phyloP scores from a whole-genome alignment of 2,888 invertebrate genomes.

The Hermodice carunculata region DNA sequence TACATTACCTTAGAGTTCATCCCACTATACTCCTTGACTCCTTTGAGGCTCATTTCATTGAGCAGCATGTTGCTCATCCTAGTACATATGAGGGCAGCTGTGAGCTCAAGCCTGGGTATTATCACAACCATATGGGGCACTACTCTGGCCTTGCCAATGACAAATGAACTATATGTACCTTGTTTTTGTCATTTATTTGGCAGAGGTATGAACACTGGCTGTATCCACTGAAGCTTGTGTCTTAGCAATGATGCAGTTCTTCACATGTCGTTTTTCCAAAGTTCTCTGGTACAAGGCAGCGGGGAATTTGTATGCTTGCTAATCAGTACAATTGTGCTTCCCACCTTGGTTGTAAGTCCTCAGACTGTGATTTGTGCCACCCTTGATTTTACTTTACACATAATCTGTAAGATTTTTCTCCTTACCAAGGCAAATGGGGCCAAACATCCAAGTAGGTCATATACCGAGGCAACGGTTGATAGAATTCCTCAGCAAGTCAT shows the following conservation, averaged over 20 bases:
- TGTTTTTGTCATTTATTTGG: neutral
- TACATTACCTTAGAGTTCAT: slow-evolving; percentile 41
- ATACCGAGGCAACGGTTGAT: slow-evolving; percentile 12
- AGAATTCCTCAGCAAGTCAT: slow-evolving; percentile 19
- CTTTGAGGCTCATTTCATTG: slow-evolving; percentile 22
- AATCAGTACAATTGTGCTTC: neutral
- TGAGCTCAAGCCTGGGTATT: slow-evolving; percentile 15
- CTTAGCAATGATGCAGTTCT: slow-evolving; percentile 21
- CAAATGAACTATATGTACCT: slow-evolving; percentile 15
- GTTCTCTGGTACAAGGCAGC: neutral
- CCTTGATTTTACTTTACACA: neutral
- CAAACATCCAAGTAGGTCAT: slow-evolving; percentile 66
- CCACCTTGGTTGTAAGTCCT: slow-evolving; percentile 6
- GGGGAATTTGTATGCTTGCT: neutral
- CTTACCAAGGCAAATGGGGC: slow-evolving; percentile 57
- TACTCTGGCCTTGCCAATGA: slow-evolving; percentile 19
- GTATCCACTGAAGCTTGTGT: slow-evolving; percentile 15
- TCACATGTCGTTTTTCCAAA: neutral
- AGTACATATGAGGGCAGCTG: slow-evolving; percentile 5
- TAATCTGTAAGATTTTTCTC: slow-evolving; percentile 13
- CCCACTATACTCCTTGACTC: slow-evolving; percentile 33
- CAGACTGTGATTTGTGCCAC: slow-evolving; percentile 20
- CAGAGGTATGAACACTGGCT: slow-evolving; percentile 10
- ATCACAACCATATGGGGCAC: neutral
- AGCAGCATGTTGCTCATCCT: slow-evolving; percentile 27